Evolutionary conservation across 2,797 vertebrate species (phyloP), one percentile per base, ranked within the genome.

Genomic region (Crocidura indochinensis): DNA sequence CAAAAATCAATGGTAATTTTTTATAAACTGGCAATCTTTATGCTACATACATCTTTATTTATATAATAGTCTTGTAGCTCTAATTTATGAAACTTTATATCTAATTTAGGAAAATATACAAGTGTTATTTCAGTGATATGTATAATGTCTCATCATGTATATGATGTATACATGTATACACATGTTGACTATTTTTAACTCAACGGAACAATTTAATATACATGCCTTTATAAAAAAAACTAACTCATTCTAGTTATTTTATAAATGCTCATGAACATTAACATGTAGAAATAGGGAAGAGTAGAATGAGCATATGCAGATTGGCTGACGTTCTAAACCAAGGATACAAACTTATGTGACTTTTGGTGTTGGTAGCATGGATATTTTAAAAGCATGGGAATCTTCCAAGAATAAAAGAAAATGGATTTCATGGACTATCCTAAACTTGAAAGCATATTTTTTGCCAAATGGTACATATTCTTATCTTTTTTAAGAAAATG

Each of bases 161-260:
- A 8, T 14, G 53, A 10, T 56, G 53, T n/a, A n/a, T n/a, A n/a
- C n/a, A 5, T 38, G 38, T 38, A 56, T 56, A 17, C 15, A 56
- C 15, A 56, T 56, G 12, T 56, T 51, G 51, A 56, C 53, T 11
- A 65, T 56, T 78, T 84, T 78, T 81, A 80, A 73, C 2, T 67
- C 69, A 80, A 84, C 77, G 62, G 19, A 90, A 6, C 69, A 22
- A 87, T 60, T 81, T 44, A 73, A 26, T 68, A 20, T 3, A 75
- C 19, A 17, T 56, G 56, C 6, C 4, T 92, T 90, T 77, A 17
- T 27, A 84, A 19, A 86, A 69, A 3, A 64, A 24, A 17, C 22
- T 64, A 27, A 27, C n/a, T 4, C 4, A 75, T 1, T 3, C 9
- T 69, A 17, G 8, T 44, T 87, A 56, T 15, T 75, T 64, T 72